Evolutionary conservation across 2,113 vertebrate genomes (phyloP), one percentile per base, ranked within the genome.

Genomic region (Mastomys coucha): DNA sequence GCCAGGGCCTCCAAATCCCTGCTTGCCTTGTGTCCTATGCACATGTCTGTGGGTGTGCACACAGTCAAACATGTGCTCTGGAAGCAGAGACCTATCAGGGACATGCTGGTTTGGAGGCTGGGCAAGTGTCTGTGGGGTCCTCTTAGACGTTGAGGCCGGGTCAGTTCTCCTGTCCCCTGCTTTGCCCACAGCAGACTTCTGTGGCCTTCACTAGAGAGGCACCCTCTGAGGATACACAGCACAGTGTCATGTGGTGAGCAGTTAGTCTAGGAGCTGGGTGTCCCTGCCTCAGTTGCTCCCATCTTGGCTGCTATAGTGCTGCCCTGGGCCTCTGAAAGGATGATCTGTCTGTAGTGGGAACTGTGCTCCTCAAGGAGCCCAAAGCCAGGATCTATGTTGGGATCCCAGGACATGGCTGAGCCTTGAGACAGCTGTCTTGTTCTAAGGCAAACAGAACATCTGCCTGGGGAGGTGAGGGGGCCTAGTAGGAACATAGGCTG

Each of bases 151-250:
- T 16, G 80, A 42, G n/a, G 36, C 56, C 42, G 58, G n/a, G 0
- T 1, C 0, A 0, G 24, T 31, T 33, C 0, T 1, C 9, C 53
- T 0, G 0, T 7, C 28, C 17, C 2, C 63, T 31, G 14, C 89
- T 51, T 53, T 65, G 13, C 36, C 24, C 36, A 39, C 20, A 56
- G 33, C 49, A 53, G 67, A 24, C 49, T 72, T 26, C 49, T 39
- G 49, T 39, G 45, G 1, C 49, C 51, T 51, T 56, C 5, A 36
- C 49, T 39, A 14, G 49, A 45, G 42, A 14, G 45, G 20, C 33
- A 16, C n/a, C 10, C 10, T 49, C 39, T 56, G 49, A 39, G 58
- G 39, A 8, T 45, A 11, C 51, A 14, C 39, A 33, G 70, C 39
- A 12, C 17, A 33, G 45, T 22, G 14, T 51, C 39, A 13, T 45